A percentile compares a stretch with the other conserved stretches of the same genome.
These are phyloP conservation scores for Menura novaehollandiae DNA, from an alignment of 2,113 vertebrate genomes.

Conservation along the genomic window DNA sequence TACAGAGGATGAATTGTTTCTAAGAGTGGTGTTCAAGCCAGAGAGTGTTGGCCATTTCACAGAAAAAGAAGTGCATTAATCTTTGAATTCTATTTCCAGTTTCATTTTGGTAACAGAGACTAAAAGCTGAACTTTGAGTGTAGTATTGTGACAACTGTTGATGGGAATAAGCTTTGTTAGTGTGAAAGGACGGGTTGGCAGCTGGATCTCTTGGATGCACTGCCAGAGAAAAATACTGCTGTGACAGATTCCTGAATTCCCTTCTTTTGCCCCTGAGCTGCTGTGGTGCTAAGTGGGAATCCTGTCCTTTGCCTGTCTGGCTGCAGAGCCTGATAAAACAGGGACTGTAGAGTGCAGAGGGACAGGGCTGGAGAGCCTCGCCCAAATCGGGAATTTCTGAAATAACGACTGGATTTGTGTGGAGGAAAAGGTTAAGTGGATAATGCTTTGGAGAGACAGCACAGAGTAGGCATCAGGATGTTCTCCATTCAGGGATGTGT, in stretches of 20 bases:
- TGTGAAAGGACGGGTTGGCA: neutral
- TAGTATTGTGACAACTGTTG: neutral
- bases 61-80: neutral
- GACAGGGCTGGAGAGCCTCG: neutral
- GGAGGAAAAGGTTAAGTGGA: neutral
- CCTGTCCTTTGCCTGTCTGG: neutral
- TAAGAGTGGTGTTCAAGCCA: neutral
- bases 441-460: neutral
- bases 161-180: neutral
- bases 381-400: no score
- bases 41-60: neutral
- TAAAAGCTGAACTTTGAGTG: neutral
- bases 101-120: neutral
- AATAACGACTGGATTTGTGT: fast-evolving
- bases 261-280: neutral
- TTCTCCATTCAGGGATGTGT: neutral
- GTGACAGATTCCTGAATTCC: neutral
- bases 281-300: neutral
- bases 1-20: neutral
- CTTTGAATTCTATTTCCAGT: neutral
- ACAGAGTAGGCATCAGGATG: neutral
- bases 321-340: neutral
- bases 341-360: neutral
- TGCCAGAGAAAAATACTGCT: neutral
- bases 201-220: neutral